A percentile compares a stretch with the other conserved stretches of the same genome.
These are phyloP conservation scores for Yponomeuta malinellus DNA, from an alignment of 2,888 invertebrate genomes.

Conservation along the genomic window DNA sequence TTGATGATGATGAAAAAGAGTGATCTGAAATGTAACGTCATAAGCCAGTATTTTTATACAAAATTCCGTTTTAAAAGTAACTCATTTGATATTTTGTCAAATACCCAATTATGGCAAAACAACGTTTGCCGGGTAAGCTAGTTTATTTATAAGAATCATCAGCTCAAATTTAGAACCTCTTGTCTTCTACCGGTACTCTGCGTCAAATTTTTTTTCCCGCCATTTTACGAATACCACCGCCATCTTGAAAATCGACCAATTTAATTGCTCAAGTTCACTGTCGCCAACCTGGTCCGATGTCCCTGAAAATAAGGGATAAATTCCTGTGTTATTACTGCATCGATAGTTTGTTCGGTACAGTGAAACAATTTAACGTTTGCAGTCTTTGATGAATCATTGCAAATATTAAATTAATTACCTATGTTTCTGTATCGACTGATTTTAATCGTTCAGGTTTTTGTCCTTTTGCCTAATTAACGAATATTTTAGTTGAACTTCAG, in stretches of 20 bases:
- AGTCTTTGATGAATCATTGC: constrained; percentile 58
- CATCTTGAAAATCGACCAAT: constrained; percentile 32
- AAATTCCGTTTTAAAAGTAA: too few species aligned
- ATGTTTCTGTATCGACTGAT: constrained; percentile 45
- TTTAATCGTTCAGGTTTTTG: constrained; percentile 35
- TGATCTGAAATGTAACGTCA: too few species aligned
- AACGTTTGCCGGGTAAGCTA: too few species aligned
- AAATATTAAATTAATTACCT: constrained; percentile 62
- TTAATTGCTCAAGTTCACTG: background rate
- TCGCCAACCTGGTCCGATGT: background rate
- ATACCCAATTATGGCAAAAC: too few species aligned
- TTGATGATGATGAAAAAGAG: too few species aligned
- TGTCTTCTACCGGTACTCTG: constrained; percentile 32
- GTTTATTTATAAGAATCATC: too few species aligned
- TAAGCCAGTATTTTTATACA: too few species aligned
- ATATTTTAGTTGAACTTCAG: background rate
- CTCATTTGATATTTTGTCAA: too few species aligned
- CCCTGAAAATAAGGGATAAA: constrained; percentile 8
- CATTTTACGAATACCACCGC: constrained; percentile 49
- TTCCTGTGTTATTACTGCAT: background rate
- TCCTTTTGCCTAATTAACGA: constrained; percentile 1
- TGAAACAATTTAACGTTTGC: constrained; percentile 48
- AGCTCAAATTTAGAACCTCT: constrained; percentile 24
- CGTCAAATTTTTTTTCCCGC: constrained; percentile 39
- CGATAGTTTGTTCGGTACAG: constrained; percentile 19